phyloP scores from a whole-genome alignment of 2,797 vertebrate genomes.

The Lithobates sylvaticus region DNA sequence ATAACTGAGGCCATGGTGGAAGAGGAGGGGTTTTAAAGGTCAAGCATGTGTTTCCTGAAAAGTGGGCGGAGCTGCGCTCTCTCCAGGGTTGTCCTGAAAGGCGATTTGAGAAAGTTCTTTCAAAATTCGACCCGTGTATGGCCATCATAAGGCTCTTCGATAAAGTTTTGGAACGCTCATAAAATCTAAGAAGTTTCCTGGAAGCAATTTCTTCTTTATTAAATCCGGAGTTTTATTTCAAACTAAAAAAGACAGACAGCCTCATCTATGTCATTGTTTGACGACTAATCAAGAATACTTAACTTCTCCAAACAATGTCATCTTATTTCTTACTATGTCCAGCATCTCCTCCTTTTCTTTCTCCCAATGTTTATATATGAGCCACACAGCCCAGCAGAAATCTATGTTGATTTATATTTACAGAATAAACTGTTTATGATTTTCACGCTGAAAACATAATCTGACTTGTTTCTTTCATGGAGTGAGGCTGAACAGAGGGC shows the following conservation, averaged over 20 bases:
- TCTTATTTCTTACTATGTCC: not conserved
- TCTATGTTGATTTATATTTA: conserved; percentile 1
- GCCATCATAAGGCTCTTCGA: too few species aligned
- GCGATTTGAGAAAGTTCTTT: too few species aligned
- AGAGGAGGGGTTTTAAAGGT: too few species aligned
- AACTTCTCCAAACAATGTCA: not conserved
- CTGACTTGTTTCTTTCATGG: not conserved
- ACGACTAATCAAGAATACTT: too few species aligned
- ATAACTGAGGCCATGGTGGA: too few species aligned
- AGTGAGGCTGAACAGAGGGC: not conserved
- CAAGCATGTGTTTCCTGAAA: too few species aligned
- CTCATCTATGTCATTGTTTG: not conserved
- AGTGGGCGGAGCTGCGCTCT: too few species aligned
- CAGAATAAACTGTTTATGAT: not conserved
- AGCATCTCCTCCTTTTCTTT: not conserved
- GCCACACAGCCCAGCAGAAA: not conserved
- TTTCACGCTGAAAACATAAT: not conserved
- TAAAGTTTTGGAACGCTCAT: too few species aligned
- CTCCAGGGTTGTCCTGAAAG: too few species aligned
- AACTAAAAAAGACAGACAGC: not conserved
- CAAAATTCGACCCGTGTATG: too few species aligned
- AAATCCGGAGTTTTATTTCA: not conserved
- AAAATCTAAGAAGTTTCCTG: too few species aligned
- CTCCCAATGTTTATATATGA: not conserved
- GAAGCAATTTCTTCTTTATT: too few species aligned